These are phyloP conservation scores for Bombus fervidus DNA, from an alignment of 1,140 invertebrate species.

Conservation along the genomic window DNA sequence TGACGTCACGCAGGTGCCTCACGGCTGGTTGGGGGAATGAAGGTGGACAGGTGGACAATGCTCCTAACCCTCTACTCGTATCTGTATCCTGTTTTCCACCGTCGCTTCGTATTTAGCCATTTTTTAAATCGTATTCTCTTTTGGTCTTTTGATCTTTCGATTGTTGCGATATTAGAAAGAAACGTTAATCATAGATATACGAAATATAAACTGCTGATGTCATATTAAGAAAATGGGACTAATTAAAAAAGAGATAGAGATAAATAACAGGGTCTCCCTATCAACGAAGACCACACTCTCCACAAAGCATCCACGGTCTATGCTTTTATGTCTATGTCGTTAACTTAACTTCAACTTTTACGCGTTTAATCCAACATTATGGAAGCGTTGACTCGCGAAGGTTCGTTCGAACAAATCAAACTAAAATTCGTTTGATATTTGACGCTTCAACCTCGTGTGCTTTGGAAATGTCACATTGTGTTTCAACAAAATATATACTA, in stretches of 20 bases:
- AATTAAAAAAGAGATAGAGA: too few species aligned
- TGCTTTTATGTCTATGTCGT: background rate
- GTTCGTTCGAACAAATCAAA: background rate
- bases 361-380: background rate
- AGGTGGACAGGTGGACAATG: constrained; percentile 74
- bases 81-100: constrained; percentile 53
- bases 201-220: too few species aligned
- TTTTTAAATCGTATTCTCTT: background rate
- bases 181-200: background rate
- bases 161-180: background rate
- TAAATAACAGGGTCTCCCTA: too few species aligned
- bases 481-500: background rate
- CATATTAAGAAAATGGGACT: too few species aligned
- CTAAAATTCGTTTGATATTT: background rate
- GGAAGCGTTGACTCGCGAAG: background rate
- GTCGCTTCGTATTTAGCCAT: background rate
- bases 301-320: too few species aligned
- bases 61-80: constrained; percentile 59
- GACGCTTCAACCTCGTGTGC: background rate
- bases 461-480: background rate
- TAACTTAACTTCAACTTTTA: background rate
- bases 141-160: background rate
- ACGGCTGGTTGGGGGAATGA: constrained; percentile 43
- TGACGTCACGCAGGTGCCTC: constrained; percentile 73
- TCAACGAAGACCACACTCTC: too few species aligned